Evolutionary conservation across 2,888 invertebrate genomes (phyloP).

Genomic region (Syrista parreyssii): DNA sequence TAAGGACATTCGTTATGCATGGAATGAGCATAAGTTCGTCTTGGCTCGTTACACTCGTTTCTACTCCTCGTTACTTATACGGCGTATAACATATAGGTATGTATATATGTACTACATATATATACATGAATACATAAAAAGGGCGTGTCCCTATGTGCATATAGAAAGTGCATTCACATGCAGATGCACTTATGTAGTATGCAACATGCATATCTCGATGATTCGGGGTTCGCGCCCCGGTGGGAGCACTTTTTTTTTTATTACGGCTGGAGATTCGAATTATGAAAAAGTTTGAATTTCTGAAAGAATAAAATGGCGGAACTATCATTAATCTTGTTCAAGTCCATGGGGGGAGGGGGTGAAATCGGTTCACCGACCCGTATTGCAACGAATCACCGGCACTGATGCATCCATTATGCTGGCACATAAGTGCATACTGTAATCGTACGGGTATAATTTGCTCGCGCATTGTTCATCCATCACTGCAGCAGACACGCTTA

Average conservation of each 20-base stretch:
- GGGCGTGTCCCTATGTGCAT: neutral
- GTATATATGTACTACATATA: neutral
- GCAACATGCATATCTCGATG: neutral
- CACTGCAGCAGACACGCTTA: slow-evolving; percentile 41
- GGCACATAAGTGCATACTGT: slow-evolving; percentile 19
- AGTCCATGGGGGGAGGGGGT: slow-evolving; percentile 31
- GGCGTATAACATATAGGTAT: neutral
- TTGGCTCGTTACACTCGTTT: neutral
- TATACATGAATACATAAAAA: neutral
- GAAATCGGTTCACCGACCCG: slow-evolving; percentile 46
- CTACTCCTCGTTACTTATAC: neutral
- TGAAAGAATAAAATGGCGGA: slow-evolving; percentile 29
- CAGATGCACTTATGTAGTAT: neutral
- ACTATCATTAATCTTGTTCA: slow-evolving; percentile 24
- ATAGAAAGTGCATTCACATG: neutral
- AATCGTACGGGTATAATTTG: slow-evolving; percentile 46
- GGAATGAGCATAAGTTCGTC: neutral
- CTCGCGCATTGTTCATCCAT: slow-evolving; percentile 53
- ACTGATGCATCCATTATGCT: slow-evolving; percentile 33
- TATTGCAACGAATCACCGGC: slow-evolving; percentile 16
- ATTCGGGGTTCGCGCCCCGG: neutral
- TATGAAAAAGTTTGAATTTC: neutral
- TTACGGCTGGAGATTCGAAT: neutral
- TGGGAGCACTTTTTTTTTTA: neutral
- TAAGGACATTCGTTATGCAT: neutral